Evolutionary conservation across 1,140 invertebrate genomes (phyloP).

Genomic region (Diorhabda elongata): DNA sequence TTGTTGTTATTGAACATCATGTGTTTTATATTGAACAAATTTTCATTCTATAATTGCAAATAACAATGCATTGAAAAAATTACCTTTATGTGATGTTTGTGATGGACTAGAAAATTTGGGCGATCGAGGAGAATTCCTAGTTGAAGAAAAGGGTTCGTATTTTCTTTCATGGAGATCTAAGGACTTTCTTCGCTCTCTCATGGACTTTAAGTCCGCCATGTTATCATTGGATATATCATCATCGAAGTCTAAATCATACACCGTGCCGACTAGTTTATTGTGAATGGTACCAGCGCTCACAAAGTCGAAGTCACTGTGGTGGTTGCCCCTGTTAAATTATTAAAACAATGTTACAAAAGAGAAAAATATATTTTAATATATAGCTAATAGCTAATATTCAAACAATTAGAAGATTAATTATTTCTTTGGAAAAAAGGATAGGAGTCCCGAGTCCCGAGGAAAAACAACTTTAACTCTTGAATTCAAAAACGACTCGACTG

Average conservation of each 20-base stretch:
- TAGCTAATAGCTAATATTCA: too few relatives aligned
- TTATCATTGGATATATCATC: conserved; percentile 74
- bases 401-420: too few relatives aligned
- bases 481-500: too few relatives aligned
- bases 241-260: conserved; percentile 82
- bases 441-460: too few relatives aligned
- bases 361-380: too few relatives aligned
- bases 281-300: conserved; percentile 57
- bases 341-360: too few relatives aligned
- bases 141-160: conserved; percentile 50
- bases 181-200: conserved; percentile 75
- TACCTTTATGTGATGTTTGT: conserved; percentile 33
- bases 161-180: conserved; percentile 66
- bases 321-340: conserved; percentile 25
- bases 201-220: conserved; percentile 73
- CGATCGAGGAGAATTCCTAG: conserved; percentile 55
- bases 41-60: too few relatives aligned
- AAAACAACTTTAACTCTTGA: too few relatives aligned
- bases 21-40: too few relatives aligned
- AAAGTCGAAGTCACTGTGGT: conserved; percentile 44
- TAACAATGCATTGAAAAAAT: background rate
- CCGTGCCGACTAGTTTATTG: conserved; percentile 77
- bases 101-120: conserved; percentile 53
- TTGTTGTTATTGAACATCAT: too few relatives aligned
- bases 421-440: too few relatives aligned